phyloP scores from a whole-genome alignment of 2,797 vertebrate genomes.

The Emys orbicularis region DNA sequence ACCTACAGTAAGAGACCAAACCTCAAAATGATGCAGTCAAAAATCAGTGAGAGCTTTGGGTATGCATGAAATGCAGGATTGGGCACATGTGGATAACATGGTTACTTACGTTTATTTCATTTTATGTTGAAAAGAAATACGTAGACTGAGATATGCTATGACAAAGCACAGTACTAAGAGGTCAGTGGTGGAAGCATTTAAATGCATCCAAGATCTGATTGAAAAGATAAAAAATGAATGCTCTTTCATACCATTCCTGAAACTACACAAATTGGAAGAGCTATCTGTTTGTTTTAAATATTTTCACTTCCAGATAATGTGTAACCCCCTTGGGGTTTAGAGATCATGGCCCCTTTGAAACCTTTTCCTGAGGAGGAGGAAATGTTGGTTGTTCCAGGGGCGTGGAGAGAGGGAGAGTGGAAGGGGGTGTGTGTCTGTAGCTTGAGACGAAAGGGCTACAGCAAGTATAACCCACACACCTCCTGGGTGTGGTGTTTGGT shows the following conservation, averaged over 20 bases:
- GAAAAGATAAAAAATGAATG: neutral
- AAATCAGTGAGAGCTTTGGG: neutral
- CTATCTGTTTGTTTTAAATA: neutral
- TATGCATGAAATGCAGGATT: neutral
- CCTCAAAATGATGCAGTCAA: conserved; percentile 1
- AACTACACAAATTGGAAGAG: neutral
- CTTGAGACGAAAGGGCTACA: neutral
- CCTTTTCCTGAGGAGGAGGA: neutral
- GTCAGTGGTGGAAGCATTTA: neutral
- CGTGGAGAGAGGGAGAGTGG: neutral
- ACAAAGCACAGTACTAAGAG: neutral
- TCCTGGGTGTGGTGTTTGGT: too few species aligned
- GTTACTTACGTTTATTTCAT: neutral
- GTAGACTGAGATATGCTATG: neutral
- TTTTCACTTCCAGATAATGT: neutral
- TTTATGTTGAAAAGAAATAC: neutral
- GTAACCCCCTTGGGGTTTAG: neutral
- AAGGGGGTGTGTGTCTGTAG: neutral
- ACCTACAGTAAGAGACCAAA: neutral
- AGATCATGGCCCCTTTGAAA: neutral
- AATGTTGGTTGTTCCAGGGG: neutral
- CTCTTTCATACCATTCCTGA: neutral
- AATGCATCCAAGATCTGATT: neutral
- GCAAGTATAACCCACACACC: neutral
- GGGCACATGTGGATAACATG: neutral